Percentiles rank a stretch among this genome's conserved stretches.
These are phyloP conservation scores for Ylistrum balloti DNA, from an alignment of 1,140 invertebrate genomes.

Conservation along the genomic window DNA sequence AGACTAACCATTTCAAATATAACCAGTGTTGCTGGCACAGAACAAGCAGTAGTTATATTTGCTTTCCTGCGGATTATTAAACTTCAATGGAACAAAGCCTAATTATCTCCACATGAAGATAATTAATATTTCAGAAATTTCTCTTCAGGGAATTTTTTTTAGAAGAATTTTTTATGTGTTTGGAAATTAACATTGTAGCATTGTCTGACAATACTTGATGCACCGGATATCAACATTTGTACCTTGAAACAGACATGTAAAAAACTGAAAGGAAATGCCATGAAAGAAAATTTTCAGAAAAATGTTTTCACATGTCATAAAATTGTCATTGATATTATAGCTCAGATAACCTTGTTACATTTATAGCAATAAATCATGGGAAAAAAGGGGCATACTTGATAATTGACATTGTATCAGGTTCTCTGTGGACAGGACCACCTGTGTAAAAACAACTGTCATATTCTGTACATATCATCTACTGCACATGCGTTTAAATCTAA, in stretches of 20 bases:
- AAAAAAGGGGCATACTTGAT: background rate
- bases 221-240: background rate
- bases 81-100: conserved; percentile 28
- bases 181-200: background rate
- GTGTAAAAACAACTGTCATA: conserved; percentile 28
- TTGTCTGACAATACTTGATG: background rate
- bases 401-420: conserved; percentile 18
- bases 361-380: background rate
- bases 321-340: conserved; percentile 3
- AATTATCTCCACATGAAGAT: conserved; percentile 8
- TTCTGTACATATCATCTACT: background rate
- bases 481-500: conserved; percentile 33
- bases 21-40: background rate
- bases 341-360: conserved; percentile 3
- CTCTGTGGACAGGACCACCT: conserved; percentile 30
- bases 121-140: conserved; percentile 40
- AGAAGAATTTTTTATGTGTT: conserved; percentile 7
- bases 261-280: background rate
- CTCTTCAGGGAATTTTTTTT: conserved; percentile 1
- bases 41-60: background rate
- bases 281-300: background rate
- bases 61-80: background rate
- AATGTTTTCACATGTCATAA: background rate
- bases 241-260: background rate
- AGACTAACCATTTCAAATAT: background rate